Evolutionary conservation across 1,140 invertebrate species (phyloP), one percentile per base, ranked within the genome.

Genomic region (Drosophila kikkawai): DNA sequence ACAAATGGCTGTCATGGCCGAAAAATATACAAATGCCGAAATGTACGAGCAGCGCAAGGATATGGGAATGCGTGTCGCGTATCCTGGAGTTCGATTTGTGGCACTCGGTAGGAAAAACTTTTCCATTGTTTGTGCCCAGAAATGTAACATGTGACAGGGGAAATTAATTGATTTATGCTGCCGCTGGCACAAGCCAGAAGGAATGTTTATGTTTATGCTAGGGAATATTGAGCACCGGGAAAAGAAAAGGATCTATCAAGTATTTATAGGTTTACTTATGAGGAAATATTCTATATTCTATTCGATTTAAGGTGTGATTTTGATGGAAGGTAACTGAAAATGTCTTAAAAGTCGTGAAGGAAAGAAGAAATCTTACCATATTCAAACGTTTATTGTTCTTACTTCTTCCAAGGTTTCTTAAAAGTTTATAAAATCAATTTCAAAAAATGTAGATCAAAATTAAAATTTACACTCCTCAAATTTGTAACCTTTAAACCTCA

Each of bases 131-230:
- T 82, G 73, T 80, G 68, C 83, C 71, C 69, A 78, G 5, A 78
- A 83, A 81, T 87, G 84, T 75, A 61, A 81, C 51, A 48, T 88
- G 84, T 88, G 84, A 88, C 84, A 88, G 70, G 59, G 44, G 51
- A 64, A 81, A 88, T 88, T 88, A 88, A 88, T 88, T 88, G 84
- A 88, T 88, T 88, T 88, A 88, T 84, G 85, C 58, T 53, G 69
- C 59, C 36, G 39, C 17, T 22, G 37, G 37, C 51, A 37, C n/a
- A 68, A 75, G 29, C 55, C 55, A 63, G 19, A 39, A 64, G 61
- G 58, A 74, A 75, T 73, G 70, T 74, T 83, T 79, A 53, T 56
- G 53, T 39, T 39, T 22, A 55, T 37, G 53, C 53, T 34, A 4
- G n/a, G 9, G 44, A 34, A 36, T 15, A 26, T 11, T 11, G 15